Base-by-base conservation (phyloP, 2,888 invertebrate species). In the Agriopis aurantiaria region DNA sequence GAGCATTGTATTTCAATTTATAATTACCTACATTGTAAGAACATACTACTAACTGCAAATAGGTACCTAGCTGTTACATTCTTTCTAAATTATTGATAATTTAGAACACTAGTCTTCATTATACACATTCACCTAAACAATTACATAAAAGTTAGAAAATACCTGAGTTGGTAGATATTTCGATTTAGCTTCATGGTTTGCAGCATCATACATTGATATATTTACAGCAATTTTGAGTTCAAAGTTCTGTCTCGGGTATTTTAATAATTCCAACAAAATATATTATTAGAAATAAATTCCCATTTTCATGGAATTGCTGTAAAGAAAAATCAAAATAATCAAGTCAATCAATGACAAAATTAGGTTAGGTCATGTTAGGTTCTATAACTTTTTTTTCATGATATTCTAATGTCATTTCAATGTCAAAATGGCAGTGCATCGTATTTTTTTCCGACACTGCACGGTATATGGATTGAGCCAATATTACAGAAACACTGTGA, bases 101-200 rank as follows among this genome's bases (percentile, higher is more conserved):
- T 33, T 33, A 33, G 3, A 33, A 33, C 5, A 33, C 33, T 33
- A 33, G 5, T 5, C 33, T 33, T 33, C 5, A 33, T 33, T 33
- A 33, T 3, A 33, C 33, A 33, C 33, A 33, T 33, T 3, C 33
- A 33, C 33, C 3, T 33, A 33, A 33, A 33, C 23, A 33, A 33
- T 33, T 33, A 33, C 23, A 33, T 33, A 33, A 33, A 33, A 33
- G 23, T 33, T 33, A 33, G 49, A 53, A 12, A 46, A 23, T 59
- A 46, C 40, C 74, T 72, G 58, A 72, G 59, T 61, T 8, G 33
- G 0, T 67, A 56, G 45, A 74, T 53, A 60, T 69, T 75, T 55
- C 61, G 73, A 59, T 67, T 52, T n/a, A 73, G 7, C 55, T 51
- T 69, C 49, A 60, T 51, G 9, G 14, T 23, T 57, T 51, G 60